Conservation (phyloP, 2,113 vertebrate genomes). For the Dipodomys merriami region DNA sequence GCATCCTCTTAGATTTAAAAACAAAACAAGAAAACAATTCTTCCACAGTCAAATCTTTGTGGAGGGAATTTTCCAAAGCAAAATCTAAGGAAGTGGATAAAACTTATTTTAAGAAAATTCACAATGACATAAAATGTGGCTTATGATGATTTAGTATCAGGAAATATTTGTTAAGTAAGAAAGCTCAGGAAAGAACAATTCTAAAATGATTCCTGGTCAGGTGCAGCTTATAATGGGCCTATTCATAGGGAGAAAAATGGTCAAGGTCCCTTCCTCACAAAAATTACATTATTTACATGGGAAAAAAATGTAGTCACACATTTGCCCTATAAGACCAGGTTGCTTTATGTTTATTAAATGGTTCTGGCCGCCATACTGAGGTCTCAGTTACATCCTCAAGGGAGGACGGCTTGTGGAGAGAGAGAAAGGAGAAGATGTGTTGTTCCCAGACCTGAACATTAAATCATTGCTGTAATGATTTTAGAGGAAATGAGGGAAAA, state of each 20-base stretch:
- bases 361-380: constrained; percentile 33
- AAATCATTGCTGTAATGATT: constrained; percentile 78
- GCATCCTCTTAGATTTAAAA: constrained; percentile 8
- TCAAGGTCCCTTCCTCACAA: constrained; percentile 75
- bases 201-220: constrained; percentile 82
- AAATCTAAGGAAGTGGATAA: constrained; percentile 64
- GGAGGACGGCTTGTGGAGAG: constrained; percentile 54
- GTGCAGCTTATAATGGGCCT: constrained; percentile 82
- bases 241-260: constrained; percentile 79
- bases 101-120: constrained; percentile 67
- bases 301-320: constrained; percentile 79
- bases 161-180: constrained; percentile 82
- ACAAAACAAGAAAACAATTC: neutral
- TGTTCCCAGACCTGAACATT: constrained; percentile 61
- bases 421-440: constrained; percentile 61
- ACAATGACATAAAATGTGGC: constrained; percentile 74
- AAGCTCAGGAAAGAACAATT: constrained; percentile 74
- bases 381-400: constrained; percentile 74
- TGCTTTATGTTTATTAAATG: constrained; percentile 81
- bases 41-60: constrained; percentile 67
- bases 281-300: constrained; percentile 85
- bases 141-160: constrained; percentile 80
- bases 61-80: constrained; percentile 27
- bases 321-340: constrained; percentile 74
- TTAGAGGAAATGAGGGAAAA: constrained; percentile 80